These are phyloP conservation scores for Antrozous pallidus DNA, from an alignment of 2,797 vertebrate species.

Conservation along the genomic window DNA sequence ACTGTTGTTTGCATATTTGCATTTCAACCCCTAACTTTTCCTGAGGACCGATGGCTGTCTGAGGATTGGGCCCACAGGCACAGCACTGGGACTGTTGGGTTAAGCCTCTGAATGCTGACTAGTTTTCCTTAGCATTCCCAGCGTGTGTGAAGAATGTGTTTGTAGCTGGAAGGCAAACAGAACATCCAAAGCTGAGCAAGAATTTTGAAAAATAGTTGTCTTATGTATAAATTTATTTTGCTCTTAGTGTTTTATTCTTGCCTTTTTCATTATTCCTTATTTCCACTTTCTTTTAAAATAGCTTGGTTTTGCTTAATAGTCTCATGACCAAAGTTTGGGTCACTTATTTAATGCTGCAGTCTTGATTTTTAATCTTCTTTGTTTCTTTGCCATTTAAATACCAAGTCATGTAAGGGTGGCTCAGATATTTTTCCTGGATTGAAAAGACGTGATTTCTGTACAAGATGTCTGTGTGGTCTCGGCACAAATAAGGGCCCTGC, in stretches of 20 bases:
- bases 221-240: slow-evolving; percentile 87
- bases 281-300: slow-evolving; percentile 75
- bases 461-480: slow-evolving; percentile 33
- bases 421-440: neutral
- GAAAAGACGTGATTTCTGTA: slow-evolving; percentile 53
- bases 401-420: slow-evolving; percentile 3
- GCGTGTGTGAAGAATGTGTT: slow-evolving; percentile 87
- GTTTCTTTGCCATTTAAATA: slow-evolving; percentile 29
- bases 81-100: slow-evolving; percentile 81
- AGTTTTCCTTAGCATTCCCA: slow-evolving; percentile 83
- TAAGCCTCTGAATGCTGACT: slow-evolving; percentile 87
- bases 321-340: slow-evolving; percentile 55
- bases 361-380: slow-evolving; percentile 46
- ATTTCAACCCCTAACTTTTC: slow-evolving; percentile 86
- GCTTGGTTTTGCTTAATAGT: slow-evolving; percentile 71
- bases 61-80: slow-evolving; percentile 81
- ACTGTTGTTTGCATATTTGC: slow-evolving; percentile 86
- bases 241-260: slow-evolving; percentile 82
- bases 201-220: slow-evolving; percentile 86
- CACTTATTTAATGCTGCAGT: slow-evolving; percentile 53
- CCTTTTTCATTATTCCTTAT: slow-evolving; percentile 80
- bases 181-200: slow-evolving; percentile 84
- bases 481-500: slow-evolving; percentile 29
- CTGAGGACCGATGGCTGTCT: slow-evolving; percentile 86
- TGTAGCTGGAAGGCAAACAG: slow-evolving; percentile 85